Evolutionary conservation across 2,113 vertebrate species (phyloP).

Genomic region (Xiphophorus couchianus): DNA sequence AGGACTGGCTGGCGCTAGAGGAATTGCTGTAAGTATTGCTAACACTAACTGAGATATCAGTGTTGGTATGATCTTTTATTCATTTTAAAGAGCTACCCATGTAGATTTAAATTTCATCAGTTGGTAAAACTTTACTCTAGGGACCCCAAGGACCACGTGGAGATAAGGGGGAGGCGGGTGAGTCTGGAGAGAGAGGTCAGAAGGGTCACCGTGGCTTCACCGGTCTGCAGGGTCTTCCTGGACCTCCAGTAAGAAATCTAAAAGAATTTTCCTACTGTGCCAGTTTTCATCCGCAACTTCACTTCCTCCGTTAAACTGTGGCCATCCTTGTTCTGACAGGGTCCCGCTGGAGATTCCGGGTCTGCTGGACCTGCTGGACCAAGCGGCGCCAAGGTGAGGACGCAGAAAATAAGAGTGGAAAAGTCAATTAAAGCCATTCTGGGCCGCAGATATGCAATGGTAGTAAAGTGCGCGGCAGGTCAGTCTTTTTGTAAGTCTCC

Average conservation of each 20-base stretch:
- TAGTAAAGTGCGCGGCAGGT: slow-evolving; percentile 64
- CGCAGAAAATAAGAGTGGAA: slow-evolving; percentile 11
- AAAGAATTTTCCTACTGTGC: background rate
- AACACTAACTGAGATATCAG: background rate
- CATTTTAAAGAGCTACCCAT: background rate
- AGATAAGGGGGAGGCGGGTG: slow-evolving; percentile 96
- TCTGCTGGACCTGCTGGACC: slow-evolving; percentile 89
- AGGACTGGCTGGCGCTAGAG: slow-evolving; percentile 90
- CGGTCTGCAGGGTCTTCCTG: slow-evolving; percentile 95
- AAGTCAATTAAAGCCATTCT: slow-evolving; percentile 10
- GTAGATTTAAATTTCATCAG: slow-evolving; percentile 17
- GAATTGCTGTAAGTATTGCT: slow-evolving; percentile 88
- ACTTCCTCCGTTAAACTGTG: slow-evolving; percentile 1
- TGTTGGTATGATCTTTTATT: background rate
- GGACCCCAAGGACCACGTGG: slow-evolving; percentile 96
- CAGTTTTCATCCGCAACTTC: background rate
- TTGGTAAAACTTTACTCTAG: slow-evolving; percentile 65
- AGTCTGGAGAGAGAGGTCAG: slow-evolving; percentile 92
- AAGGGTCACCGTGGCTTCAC: slow-evolving; percentile 98
- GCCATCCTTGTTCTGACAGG: slow-evolving; percentile 74
- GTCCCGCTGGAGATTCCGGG: slow-evolving; percentile 91
- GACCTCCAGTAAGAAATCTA: slow-evolving; percentile 90
- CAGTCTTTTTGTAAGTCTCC: slow-evolving; percentile 50
- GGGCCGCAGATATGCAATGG: slow-evolving; percentile 38
- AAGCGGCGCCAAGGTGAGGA: slow-evolving; percentile 86